phyloP scores from a whole-genome alignment of 2,113 vertebrate genomes.

The Alaudala cheleensis region DNA sequence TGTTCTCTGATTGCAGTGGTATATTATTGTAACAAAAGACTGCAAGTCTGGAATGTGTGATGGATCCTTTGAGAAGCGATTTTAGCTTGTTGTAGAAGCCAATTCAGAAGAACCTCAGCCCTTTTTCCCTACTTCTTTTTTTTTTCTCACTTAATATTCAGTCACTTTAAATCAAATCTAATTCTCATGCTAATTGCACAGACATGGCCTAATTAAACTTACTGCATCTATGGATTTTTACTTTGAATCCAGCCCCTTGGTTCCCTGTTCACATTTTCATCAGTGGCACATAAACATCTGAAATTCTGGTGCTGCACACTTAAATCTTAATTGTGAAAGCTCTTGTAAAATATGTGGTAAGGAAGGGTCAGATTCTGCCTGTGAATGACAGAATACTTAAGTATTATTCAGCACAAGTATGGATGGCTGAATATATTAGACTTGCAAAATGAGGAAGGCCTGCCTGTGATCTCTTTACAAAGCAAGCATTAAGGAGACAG shows the following conservation, averaged over 20 bases:
- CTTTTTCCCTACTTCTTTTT: background rate
- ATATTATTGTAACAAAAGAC: background rate
- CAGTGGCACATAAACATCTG: background rate
- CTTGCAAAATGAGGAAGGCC: background rate
- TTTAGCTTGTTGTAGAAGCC: background rate
- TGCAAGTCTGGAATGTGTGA: background rate
- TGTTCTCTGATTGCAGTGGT: background rate
- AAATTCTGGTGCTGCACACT: background rate
- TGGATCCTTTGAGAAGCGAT: background rate
- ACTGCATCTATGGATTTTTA: background rate
- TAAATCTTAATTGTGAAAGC: conserved; percentile 9
- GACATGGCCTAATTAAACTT: background rate
- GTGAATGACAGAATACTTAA: background rate
- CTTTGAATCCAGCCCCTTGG: background rate
- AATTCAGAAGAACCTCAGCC: background rate
- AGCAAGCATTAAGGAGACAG: background rate
- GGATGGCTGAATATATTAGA: background rate
- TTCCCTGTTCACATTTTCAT: background rate
- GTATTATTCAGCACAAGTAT: background rate
- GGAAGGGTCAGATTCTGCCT: background rate
- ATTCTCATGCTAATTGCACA: background rate
- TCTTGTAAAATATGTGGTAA: background rate
- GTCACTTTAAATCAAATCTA: background rate
- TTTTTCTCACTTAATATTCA: background rate
- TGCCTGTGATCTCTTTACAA: background rate